These are phyloP conservation scores for Dromaius novaehollandiae DNA, from an alignment of 2,113 vertebrate species.

Conservation along the genomic window DNA sequence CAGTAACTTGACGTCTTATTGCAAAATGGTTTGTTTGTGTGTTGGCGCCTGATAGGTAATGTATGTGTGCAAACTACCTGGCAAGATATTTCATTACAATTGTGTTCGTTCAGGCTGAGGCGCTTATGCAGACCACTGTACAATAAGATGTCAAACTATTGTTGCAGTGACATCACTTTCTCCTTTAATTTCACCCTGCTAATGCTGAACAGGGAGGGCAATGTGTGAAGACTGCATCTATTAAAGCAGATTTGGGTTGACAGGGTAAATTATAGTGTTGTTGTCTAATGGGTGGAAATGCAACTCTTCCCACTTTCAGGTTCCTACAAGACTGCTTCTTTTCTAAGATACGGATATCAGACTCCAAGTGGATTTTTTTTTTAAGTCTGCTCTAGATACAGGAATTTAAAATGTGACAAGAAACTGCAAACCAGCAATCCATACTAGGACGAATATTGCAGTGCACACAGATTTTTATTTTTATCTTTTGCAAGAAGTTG, in stretches of 20 bases:
- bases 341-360: neutral
- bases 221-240: neutral
- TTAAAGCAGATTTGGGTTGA: neutral
- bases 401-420: neutral
- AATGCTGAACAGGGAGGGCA: neutral
- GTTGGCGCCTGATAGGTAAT: neutral
- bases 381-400: neutral
- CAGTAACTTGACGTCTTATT: neutral
- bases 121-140: neutral
- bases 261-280: neutral
- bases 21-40: neutral
- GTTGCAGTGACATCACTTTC: neutral
- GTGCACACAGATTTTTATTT: neutral
- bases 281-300: neutral
- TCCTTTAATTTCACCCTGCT: neutral
- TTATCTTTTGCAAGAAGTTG: neutral
- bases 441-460: neutral
- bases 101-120: neutral
- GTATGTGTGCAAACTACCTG: neutral
- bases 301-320: neutral
- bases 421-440: neutral
- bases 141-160: neutral
- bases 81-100: neutral
- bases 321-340: neutral
- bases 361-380: neutral